Evolutionary conservation across 1,140 invertebrate species (phyloP), one percentile per base, ranked within the genome.

Genomic region (Megalopta genalis): DNA sequence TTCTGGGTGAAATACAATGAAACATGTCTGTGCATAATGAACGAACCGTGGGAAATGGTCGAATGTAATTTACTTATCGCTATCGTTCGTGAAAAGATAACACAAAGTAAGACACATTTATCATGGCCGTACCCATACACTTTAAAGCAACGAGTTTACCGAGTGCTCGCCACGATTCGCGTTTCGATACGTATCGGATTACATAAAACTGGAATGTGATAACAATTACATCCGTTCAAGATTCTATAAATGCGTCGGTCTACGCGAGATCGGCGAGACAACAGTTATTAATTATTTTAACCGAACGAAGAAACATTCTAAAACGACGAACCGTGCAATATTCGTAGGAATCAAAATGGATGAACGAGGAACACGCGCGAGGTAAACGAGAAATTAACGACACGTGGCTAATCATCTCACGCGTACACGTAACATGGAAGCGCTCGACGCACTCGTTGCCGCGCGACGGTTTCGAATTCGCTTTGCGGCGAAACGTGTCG

Each of bases 331-430:
- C 49, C 21, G 18, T 21, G 49, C 57, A 12, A 12, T 9, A 9
- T 60, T 60, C 10, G 57, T 25, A 10, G 12, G 9, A 60, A 60
- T 60, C 6, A 21, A 54, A 54, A 21, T 21, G 49, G 14, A n/a
- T n/a, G 25, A 39, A 52, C 42, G 18, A n/a, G 8, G 9, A 10
- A 27, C 21, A 21, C 23, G 64, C 73, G 21, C 14, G 23, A 67
- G 39, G 37, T 32, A 42, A 59, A 77, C 8, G 18, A 69, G 52
- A 37, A 77, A 49, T 77, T 77, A 62, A 75, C 18, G 73, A 39
- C 76, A 78, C 69, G 67, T 78, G 76, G 76, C 46, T 72, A 71
- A 77, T 63, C 74, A 54, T n/a, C 12, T 9, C 6, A n/a, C 27
- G 37, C 14, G 21, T 46, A 27, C 7, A 46, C 42, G 16, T 54